phyloP scores from a whole-genome alignment of 2,113 vertebrate genomes.

The Parotia lawesii region DNA sequence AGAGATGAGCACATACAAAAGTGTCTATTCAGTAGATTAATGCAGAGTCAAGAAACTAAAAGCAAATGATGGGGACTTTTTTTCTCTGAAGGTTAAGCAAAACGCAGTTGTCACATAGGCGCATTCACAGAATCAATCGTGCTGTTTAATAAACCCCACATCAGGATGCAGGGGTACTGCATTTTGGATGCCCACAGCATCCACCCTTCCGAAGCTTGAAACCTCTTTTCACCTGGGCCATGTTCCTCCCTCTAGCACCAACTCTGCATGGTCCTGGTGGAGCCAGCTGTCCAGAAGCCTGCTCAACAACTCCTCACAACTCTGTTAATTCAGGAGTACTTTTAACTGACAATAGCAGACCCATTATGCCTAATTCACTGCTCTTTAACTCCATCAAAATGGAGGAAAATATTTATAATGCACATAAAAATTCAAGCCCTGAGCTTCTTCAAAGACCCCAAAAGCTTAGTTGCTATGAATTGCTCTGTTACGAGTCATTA shows the following conservation, averaged over 20 bases:
- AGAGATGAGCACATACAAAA: background rate
- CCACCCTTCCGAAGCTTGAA: background rate
- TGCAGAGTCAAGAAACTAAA: background rate
- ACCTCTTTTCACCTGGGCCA: background rate
- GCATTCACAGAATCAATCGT: background rate
- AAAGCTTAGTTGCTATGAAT: background rate
- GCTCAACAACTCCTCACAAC: background rate
- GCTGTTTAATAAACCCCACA: background rate
- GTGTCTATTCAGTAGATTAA: background rate
- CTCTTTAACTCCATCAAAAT: background rate
- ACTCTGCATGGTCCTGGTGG: rapidly evolving
- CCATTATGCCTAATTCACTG: background rate
- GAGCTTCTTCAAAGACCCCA: constrained; percentile 12
- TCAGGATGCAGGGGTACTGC: background rate
- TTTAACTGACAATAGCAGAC: background rate
- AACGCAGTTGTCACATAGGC: background rate
- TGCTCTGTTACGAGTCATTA: background rate
- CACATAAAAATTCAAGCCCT: background rate
- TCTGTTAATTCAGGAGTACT: background rate
- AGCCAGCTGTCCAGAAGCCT: background rate
- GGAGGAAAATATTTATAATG: background rate
- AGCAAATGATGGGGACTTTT: background rate
- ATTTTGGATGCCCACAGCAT: rapidly evolving
- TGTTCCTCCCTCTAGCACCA: background rate
- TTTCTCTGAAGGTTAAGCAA: background rate